phyloP scores from a whole-genome alignment of 2,888 invertebrate genomes.

The Dynastes maya region DNA sequence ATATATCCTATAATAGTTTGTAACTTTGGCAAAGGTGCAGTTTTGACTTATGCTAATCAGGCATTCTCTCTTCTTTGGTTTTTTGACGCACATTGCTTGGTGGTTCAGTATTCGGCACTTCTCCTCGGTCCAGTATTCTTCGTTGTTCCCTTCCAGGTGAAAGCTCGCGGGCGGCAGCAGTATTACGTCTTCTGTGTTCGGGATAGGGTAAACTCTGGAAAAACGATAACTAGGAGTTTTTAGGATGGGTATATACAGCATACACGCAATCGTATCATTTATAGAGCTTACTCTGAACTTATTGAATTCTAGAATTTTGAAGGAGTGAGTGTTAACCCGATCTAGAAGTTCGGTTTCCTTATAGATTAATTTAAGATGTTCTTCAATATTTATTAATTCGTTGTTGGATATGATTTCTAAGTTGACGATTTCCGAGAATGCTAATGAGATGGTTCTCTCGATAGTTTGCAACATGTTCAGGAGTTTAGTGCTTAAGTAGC shows the following conservation, averaged over 20 bases:
- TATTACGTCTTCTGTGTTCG: slow-evolving; percentile 1
- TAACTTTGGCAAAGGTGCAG: slow-evolving; percentile 22
- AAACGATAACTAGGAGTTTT: slow-evolving; percentile 15
- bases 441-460: slow-evolving; percentile 51
- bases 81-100: neutral
- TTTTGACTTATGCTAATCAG: neutral
- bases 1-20: slow-evolving; percentile 2
- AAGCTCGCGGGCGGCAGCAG: slow-evolving; percentile 7
- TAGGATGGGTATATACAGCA: slow-evolving; percentile 40
- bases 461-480: slow-evolving; percentile 45
- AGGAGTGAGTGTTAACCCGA: slow-evolving; percentile 47
- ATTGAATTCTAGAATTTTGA: slow-evolving; percentile 42
- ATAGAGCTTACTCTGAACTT: no score
- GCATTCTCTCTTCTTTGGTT: slow-evolving; percentile 11
- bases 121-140: slow-evolving; percentile 30
- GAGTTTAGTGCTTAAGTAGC: slow-evolving; percentile 45
- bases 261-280: slow-evolving; percentile 42
- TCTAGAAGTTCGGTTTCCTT: slow-evolving; percentile 50
- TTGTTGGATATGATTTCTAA: slow-evolving; percentile 50
- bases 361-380: slow-evolving; percentile 52
- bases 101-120: neutral
- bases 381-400: slow-evolving; percentile 51
- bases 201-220: slow-evolving; percentile 16
- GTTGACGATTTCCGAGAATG: slow-evolving; percentile 50
- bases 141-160: neutral